Conservation (phyloP, 2,888 invertebrate species). For the Capitulum mitella region DNA sequence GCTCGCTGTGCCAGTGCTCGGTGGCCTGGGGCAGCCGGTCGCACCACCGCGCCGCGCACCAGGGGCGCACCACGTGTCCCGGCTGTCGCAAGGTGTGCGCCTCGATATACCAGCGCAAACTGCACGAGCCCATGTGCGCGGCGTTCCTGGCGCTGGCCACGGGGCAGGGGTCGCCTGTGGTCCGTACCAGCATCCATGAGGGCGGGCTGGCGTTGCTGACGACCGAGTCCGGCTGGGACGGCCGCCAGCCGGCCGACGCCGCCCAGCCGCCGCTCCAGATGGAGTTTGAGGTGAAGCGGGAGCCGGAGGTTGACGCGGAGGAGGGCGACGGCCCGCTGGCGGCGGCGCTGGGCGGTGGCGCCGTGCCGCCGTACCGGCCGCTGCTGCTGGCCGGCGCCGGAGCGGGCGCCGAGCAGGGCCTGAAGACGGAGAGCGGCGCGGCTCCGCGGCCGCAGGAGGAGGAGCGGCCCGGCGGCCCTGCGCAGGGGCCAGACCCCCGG, state of each 20-base stretch:
- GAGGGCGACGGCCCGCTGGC: background rate
- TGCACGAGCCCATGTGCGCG: slow-evolving; percentile 3
- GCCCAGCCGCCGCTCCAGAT: background rate
- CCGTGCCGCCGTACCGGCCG: background rate
- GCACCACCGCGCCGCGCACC: slow-evolving; percentile 19
- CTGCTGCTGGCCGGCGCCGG: background rate
- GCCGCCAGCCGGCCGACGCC: background rate
- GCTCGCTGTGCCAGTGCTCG: background rate
- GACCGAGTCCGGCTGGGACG: background rate
- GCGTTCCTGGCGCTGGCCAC: background rate
- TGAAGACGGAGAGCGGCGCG: too few relatives aligned
- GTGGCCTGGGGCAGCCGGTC: slow-evolving; percentile 21
- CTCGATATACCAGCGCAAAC: slow-evolving; percentile 16
- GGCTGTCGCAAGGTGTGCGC: slow-evolving; percentile 1
- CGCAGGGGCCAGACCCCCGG: too few relatives aligned
- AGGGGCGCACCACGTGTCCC: slow-evolving; percentile 11
- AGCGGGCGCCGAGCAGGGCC: too few relatives aligned
- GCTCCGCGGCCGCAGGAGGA: too few relatives aligned
- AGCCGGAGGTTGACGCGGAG: background rate
- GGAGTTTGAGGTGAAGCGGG: background rate
- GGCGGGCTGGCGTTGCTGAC: background rate
- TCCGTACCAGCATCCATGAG: too few relatives aligned
- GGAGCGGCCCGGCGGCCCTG: too few relatives aligned
- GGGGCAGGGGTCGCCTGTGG: background rate
- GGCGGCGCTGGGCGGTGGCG: background rate